Base-by-base conservation (phyloP, 2,797 vertebrate genomes). In the Iguana delicatissima region DNA sequence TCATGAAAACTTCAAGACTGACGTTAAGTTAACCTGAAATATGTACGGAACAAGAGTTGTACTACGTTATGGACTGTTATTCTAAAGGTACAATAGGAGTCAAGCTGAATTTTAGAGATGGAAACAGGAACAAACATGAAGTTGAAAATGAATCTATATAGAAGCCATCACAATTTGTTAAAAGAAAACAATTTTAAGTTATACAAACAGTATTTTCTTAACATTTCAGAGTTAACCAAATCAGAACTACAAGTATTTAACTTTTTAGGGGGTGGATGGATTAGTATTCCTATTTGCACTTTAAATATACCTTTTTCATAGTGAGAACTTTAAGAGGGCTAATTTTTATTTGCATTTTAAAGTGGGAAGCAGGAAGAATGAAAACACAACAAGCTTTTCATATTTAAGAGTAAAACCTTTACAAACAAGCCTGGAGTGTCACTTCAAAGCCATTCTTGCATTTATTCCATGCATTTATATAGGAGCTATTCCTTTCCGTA, bases 401-500 rank as follows among this genome's bases (percentile, higher is more conserved):
- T 89, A 93, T 89, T 92, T 87, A 84, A 87, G 93, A 94, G 88
- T 94, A 94, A 87, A 93, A 93, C 92, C 92, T 94, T 94, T 90
- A 52, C 94, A 94, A 96, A 94, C 93, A 96, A 96, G 96, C 95
- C 94, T 89, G 93, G 86, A 95, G 93, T 96, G 93, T 96, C 96
- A 94, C 95, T 96, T 96, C 96, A 92, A 94, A 93, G 92, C 88
- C 94, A 76, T 90, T 92, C 89, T 93, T 64, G 91, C 88, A 83
- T 95, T 92, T 86, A 91, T 79, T 86, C 59, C 35, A 94, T 93
- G 91, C 92, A 95, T 95, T 96, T 94, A 90, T 86, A 93, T 91
- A 96, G 94, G 95, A 95, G 95, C 93, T 95, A 95, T 93, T 95
- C 93, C 87, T 93, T 94, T 96, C 94, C 96, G 94, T 95, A 96